Base-by-base conservation (phyloP, 2,797 vertebrate genomes). In the Martes flavigula region DNA sequence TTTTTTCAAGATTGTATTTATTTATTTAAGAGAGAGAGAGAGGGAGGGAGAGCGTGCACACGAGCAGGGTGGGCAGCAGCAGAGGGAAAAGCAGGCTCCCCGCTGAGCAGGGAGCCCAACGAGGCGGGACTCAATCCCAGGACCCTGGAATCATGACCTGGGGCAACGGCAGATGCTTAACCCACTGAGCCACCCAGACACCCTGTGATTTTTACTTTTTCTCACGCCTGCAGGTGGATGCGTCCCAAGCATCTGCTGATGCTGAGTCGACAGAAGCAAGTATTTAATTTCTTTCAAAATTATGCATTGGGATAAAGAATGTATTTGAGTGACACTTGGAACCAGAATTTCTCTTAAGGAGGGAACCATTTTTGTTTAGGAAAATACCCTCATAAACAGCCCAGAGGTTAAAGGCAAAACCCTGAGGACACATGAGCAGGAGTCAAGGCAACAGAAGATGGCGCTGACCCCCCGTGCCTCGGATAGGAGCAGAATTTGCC, bases 401-500 rank as follows among this genome's bases (percentile, higher is more conserved):
- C 4, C 1, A 5, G 56, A 84, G 40, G 9, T 14, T n/a, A 43
- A 81, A 21, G 18, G 23, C n/a, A 18, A 43, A 43, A 17, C 25
- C 30, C 32, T 20, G 32, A 46, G 32, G 43, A 32, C 32, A 32
- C 5, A 2, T n/a, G 14, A 20, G 64, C 43, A 81, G 27, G 12
- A 7, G 3, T 62, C 75, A 11, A 75, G 56, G 14, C 27, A 23
- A 13, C 38, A 25, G 11, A 40, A 20, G 6, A 27, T 17, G 9
- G 2, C 0, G 0, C 23, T 87, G 13, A 58, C 11, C 60, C 15
- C 46, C 17, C 0, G 5, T 6, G 9, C 12, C 10, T 2, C 6
- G 1, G 56, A 27, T 6, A 11, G 12, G 6, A 64, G 64, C 1
- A 2, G 70, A 15, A 58, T 70, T 62, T 30, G 54, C 5, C 3